These are phyloP conservation scores for Hydractinia echinata DNA, from an alignment of 30 jellyfish, hydroid and myxozoan species.

Conservation along the genomic window DNA sequence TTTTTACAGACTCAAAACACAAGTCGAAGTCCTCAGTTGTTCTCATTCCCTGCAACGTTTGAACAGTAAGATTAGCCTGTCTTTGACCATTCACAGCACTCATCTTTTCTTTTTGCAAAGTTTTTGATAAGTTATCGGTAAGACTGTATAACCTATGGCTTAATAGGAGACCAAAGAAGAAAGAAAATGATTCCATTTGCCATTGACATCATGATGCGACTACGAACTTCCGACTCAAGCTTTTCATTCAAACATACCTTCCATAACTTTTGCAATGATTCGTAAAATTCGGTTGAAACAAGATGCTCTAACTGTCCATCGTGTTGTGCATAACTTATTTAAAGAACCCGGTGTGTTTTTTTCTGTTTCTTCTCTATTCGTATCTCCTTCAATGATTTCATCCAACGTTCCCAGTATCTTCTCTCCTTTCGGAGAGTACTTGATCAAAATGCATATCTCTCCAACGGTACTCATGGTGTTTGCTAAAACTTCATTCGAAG, in stretches of 20 bases:
- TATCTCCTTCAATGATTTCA: background rate
- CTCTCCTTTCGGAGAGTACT: constrained; percentile 18
- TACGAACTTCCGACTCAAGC: constrained; percentile 14
- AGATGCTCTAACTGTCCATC: constrained; percentile 29
- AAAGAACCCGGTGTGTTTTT: background rate
- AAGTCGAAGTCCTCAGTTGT: background rate
- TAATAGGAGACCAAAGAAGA: constrained; percentile 37
- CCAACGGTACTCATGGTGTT: constrained; percentile 28
- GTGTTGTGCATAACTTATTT: background rate
- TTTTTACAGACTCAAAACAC: background rate
- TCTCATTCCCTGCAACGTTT: constrained; percentile 49
- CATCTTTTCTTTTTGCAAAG: constrained; percentile 49
- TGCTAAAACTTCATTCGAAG: constrained; percentile 13
- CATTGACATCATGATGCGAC: constrained; percentile 46
- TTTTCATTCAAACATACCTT: constrained; percentile 1
- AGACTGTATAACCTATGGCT: constrained; percentile 39
- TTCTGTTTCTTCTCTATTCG: background rate
- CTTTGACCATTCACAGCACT: constrained; percentile 49
- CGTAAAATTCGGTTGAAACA: background rate
- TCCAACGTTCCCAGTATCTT: constrained; percentile 15
- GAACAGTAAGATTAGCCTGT: constrained; percentile 29
- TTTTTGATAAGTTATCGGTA: constrained; percentile 52
- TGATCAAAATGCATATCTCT: constrained; percentile 1
- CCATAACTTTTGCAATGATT: constrained; percentile 16
- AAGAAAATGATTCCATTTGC: constrained; percentile 37